Evolutionary conservation across 2,888 invertebrate genomes (phyloP).

Genomic region (Agriotes lineatus): DNA sequence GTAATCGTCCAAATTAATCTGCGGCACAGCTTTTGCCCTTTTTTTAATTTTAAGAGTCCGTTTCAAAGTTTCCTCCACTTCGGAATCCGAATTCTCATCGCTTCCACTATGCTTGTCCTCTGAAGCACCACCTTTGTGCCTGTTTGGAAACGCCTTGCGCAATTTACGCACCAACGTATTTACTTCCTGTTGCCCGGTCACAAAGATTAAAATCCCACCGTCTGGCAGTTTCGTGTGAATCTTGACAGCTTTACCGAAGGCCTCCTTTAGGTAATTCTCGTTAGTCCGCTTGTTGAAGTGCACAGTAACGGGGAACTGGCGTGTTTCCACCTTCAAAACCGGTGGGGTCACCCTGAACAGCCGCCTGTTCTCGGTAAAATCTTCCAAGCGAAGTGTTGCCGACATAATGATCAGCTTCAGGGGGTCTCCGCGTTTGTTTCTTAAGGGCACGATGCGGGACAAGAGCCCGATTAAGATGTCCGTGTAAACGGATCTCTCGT

Average conservation of each 20-base stretch:
- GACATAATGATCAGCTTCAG: conserved; percentile 98
- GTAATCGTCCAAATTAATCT: conserved; percentile 84
- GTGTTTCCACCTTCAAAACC: conserved; percentile 88
- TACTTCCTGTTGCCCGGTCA: conserved; percentile 96
- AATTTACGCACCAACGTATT: conserved; percentile 78
- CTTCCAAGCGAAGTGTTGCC: conserved; percentile 92
- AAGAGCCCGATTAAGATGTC: conserved; percentile 94
- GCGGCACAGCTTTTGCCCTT: conserved; percentile 73
- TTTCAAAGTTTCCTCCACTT: conserved; percentile 67
- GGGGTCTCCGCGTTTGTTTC: conserved; percentile 80
- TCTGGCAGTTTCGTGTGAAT: conserved; percentile 85
- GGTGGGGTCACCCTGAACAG: conserved; percentile 92
- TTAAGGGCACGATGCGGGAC: conserved; percentile 87
- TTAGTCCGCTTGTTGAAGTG: conserved; percentile 94
- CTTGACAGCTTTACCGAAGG: conserved; percentile 88
- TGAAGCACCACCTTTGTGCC: conserved; percentile 53
- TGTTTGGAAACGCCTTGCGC: conserved; percentile 75
- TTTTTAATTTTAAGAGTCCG: conserved; percentile 65
- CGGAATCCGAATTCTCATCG: conserved; percentile 45
- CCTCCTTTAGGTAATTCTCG: conserved; percentile 89
- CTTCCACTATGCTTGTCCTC: conserved; percentile 49
- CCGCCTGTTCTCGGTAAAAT: conserved; percentile 86
- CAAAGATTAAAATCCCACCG: conserved; percentile 95
- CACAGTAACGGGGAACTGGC: conserved; percentile 95
- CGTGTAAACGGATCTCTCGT: conserved; percentile 96